Evolutionary conservation across 2,113 vertebrate species (phyloP).

Genomic region (Xerus inauris): DNA sequence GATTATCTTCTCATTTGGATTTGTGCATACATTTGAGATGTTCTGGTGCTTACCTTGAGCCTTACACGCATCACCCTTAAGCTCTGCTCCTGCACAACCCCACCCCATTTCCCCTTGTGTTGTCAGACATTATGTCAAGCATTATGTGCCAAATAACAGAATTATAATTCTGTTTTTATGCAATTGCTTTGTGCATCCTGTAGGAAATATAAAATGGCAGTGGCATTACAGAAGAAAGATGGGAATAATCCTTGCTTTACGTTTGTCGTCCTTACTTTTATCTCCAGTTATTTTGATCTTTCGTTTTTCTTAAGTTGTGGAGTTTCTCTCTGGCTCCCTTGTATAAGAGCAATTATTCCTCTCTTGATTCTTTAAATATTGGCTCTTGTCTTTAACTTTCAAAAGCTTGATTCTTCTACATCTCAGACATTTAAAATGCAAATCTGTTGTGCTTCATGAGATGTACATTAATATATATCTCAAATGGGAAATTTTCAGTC

Average conservation of each 20-base stretch:
- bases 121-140: background rate
- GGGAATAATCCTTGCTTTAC: background rate
- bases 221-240: background rate
- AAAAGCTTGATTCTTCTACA: background rate
- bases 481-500: background rate
- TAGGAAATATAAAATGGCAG: background rate
- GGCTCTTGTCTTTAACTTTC: background rate
- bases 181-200: background rate
- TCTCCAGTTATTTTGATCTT: background rate
- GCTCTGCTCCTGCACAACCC: background rate
- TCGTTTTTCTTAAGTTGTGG: background rate
- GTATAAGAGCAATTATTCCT: background rate
- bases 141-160: background rate
- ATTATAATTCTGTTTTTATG: background rate
- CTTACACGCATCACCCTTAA: no score
- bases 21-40: background rate
- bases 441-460: background rate
- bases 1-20: background rate
- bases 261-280: background rate
- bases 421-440: background rate
- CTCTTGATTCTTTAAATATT: background rate
- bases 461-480: background rate
- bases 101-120: background rate
- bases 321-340: background rate
- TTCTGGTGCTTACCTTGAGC: no score